phyloP scores from a whole-genome alignment of 2,888 invertebrate genomes.

The Cosmorhoe ocellata region DNA sequence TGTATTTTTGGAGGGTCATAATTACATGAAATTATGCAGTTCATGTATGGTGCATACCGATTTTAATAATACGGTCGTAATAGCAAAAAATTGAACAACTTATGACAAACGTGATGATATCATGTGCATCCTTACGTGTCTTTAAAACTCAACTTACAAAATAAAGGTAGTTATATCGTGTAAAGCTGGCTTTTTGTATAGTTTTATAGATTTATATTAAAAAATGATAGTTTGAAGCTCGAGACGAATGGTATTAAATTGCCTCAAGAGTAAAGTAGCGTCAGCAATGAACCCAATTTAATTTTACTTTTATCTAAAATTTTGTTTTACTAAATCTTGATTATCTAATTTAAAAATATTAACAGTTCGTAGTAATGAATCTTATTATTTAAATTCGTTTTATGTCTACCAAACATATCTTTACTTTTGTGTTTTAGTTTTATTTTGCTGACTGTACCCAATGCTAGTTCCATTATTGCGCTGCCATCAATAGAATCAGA shows the following conservation, averaged over 20 bases:
- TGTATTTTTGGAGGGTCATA: constrained; percentile 26
- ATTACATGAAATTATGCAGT: constrained; percentile 67
- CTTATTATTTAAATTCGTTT: too few relatives aligned
- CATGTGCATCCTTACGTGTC: constrained; percentile 30
- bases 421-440: constrained; percentile 6
- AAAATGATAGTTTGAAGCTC: constrained; percentile 43
- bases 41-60: constrained; percentile 55
- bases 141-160: constrained; percentile 1
- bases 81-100: constrained; percentile 53
- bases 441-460: constrained; percentile 50
- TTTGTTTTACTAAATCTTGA: background rate
- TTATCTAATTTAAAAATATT: too few relatives aligned
- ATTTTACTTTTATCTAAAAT: background rate
- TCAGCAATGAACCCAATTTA: constrained; percentile 32
- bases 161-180: too few relatives aligned
- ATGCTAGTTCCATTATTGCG: constrained; percentile 55
- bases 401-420: too few relatives aligned
- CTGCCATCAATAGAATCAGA: constrained; percentile 69
- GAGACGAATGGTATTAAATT: constrained; percentile 42
- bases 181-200: too few relatives aligned
- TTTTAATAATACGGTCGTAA: constrained; percentile 55
- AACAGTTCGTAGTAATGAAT: too few relatives aligned
- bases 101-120: constrained; percentile 43
- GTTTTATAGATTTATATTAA: constrained; percentile 10
- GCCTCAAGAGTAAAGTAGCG: constrained; percentile 45